These are phyloP conservation scores for Spondyliosoma cantharus DNA, from an alignment of 2,797 vertebrate species.

Conservation along the genomic window DNA sequence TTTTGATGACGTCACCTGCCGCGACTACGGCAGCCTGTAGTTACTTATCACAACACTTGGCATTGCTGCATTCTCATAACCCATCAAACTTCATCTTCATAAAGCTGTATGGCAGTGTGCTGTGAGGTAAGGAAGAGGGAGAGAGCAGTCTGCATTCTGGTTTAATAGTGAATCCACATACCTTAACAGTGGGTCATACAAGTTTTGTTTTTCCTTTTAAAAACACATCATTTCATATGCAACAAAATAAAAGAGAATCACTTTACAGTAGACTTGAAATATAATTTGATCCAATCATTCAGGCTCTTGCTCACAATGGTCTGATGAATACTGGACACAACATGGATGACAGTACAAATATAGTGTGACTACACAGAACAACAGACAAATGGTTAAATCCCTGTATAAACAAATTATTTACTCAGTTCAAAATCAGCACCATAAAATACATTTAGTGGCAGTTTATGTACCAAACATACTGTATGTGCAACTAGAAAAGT, in stretches of 20 bases:
- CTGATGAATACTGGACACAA: constrained; percentile 39
- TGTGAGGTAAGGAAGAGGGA: constrained; percentile 3
- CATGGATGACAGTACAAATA: constrained; percentile 81
- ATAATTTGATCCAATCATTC: constrained; percentile 47
- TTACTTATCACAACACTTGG: too few relatives aligned
- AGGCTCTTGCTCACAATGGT: constrained; percentile 56
- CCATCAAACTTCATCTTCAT: background rate
- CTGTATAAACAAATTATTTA: constrained; percentile 85
- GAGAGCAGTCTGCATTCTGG: constrained; percentile 11
- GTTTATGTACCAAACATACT: constrained; percentile 82
- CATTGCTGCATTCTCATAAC: background rate
- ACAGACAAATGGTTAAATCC: constrained; percentile 78
- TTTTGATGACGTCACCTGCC: too few relatives aligned
- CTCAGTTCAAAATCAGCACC: constrained; percentile 88
- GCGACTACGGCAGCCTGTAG: too few relatives aligned
- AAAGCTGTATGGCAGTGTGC: background rate
- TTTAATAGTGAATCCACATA: constrained; percentile 37
- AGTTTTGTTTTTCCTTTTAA: constrained; percentile 34
- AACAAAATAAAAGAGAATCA: constrained; percentile 59
- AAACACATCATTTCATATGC: constrained; percentile 64
- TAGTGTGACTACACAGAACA: constrained; percentile 69
- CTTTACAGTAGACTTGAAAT: constrained; percentile 64
- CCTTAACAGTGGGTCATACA: constrained; percentile 8
- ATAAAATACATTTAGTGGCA: constrained; percentile 83
- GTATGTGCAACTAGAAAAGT: constrained; percentile 83